Evolutionary conservation across 92 coral and sea anemone species (phyloP).

Genomic region (Bergia sp.): DNA sequence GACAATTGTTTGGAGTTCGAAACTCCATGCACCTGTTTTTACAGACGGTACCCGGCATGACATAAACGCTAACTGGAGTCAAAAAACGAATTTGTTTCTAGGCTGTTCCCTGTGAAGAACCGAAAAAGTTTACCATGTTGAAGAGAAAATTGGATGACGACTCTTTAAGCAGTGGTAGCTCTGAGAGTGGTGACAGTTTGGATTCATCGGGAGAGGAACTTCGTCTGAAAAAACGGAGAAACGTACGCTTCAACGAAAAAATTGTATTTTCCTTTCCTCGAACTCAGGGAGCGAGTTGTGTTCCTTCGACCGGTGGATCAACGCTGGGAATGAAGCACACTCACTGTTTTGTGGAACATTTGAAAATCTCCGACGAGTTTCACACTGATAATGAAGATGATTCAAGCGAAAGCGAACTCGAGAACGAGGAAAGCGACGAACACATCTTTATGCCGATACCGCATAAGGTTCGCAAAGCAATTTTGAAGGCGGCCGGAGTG

Average conservation of each 20-base stretch:
- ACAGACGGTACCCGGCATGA: slow-evolving; percentile 33
- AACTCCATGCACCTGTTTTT: slow-evolving; percentile 31
- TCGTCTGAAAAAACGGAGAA: slow-evolving; percentile 62
- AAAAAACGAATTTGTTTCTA: neutral
- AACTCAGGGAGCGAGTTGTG: slow-evolving; percentile 94
- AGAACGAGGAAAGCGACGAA: slow-evolving; percentile 56
- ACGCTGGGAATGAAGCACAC: slow-evolving; percentile 95
- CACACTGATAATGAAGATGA: slow-evolving; percentile 59
- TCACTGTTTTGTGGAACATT: slow-evolving; percentile 85
- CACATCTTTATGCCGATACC: slow-evolving; percentile 86
- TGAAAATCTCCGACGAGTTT: slow-evolving; percentile 63
- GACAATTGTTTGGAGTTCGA: slow-evolving; percentile 40
- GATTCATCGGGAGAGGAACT: slow-evolving; percentile 69
- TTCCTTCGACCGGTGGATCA: slow-evolving; percentile 96
- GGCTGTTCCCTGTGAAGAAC: slow-evolving; percentile 15
- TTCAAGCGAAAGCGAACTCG: slow-evolving; percentile 69
- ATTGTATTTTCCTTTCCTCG: slow-evolving; percentile 94
- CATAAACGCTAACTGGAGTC: slow-evolving; percentile 40
- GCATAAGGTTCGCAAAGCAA: slow-evolving; percentile 89
- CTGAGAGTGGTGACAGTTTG: slow-evolving; percentile 77
- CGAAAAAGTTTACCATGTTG: slow-evolving; percentile 53
- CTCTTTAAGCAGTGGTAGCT: slow-evolving; percentile 71
- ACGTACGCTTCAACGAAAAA: slow-evolving; percentile 86
- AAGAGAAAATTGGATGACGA: slow-evolving; percentile 83
- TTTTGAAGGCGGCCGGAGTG: slow-evolving; percentile 98